A percentile compares a stretch with the other conserved stretches of the same genome.
Evolutionary conservation across 2,113 vertebrate genomes (phyloP).

Genomic region (Paramormyrops kingsleyae): DNA sequence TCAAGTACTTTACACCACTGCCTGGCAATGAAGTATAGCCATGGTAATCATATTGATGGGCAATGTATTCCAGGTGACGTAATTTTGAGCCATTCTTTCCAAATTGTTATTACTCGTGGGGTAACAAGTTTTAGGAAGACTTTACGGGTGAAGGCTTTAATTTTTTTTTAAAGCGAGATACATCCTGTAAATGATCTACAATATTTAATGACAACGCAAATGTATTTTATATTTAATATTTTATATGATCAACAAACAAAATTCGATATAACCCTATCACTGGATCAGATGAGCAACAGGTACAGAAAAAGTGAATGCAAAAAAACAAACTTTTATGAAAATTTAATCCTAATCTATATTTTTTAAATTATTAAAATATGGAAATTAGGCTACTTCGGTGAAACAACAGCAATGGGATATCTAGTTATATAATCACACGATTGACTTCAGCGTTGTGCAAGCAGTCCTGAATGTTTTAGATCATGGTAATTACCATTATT

Average conservation of each 20-base stretch:
- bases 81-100: background rate
- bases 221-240: background rate
- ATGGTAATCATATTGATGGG: background rate
- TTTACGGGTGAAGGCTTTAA: background rate
- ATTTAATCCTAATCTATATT: background rate
- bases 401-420: background rate
- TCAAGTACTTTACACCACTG: too few species aligned
- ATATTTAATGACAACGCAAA: background rate
- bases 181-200: background rate
- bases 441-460: background rate
- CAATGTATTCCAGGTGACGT: background rate
- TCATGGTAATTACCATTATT: background rate
- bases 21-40: background rate
- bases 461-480: background rate
- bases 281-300: background rate
- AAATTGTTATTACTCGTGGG: background rate
- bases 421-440: background rate
- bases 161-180: background rate
- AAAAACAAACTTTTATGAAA: background rate
- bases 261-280: background rate
- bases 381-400: background rate
- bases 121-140: background rate
- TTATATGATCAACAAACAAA: background rate
- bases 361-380: background rate
- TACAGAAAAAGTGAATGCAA: background rate